Conservation (phyloP, 1,140 invertebrate species). For the Lutraria rhynchaena region DNA sequence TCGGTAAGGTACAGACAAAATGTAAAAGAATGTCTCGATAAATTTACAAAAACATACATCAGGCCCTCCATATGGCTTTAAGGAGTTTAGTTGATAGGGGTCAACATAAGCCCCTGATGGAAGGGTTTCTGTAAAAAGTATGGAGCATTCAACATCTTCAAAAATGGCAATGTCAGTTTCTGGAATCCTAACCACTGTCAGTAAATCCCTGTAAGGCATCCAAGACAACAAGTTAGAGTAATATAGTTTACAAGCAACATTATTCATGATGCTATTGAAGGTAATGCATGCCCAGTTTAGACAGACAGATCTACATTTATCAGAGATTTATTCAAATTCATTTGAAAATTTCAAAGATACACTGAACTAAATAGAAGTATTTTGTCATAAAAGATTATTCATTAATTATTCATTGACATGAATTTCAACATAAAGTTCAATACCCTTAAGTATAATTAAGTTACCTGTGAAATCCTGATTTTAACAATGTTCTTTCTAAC, state of each 20-base stretch:
- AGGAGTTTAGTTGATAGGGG: conserved; percentile 27
- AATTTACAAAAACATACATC: conserved; percentile 17
- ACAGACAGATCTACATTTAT: too few species aligned
- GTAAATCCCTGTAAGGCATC: conserved; percentile 40
- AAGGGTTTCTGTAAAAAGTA: conserved; percentile 36
- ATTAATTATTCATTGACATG: too few species aligned
- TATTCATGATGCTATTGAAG: too few species aligned
- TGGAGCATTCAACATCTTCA: conserved; percentile 27
- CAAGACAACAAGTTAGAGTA: too few species aligned
- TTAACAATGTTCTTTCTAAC: background rate
- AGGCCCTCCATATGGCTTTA: conserved; percentile 26
- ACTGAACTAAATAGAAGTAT: too few species aligned
- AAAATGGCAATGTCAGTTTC: background rate
- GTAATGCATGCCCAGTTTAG: too few species aligned
- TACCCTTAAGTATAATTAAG: background rate
- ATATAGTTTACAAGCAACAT: too few species aligned
- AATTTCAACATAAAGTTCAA: background rate
- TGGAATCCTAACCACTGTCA: conserved; percentile 13
- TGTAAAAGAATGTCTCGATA: background rate
- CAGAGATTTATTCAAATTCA: too few species aligned
- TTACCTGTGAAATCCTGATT: conserved; percentile 25
- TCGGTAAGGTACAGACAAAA: background rate
- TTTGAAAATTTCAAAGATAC: too few species aligned
- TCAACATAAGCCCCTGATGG: conserved; percentile 56
- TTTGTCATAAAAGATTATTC: too few species aligned